Evolutionary conservation across 2,888 invertebrate species (phyloP).

Genomic region (Andrena hattorfiana): DNA sequence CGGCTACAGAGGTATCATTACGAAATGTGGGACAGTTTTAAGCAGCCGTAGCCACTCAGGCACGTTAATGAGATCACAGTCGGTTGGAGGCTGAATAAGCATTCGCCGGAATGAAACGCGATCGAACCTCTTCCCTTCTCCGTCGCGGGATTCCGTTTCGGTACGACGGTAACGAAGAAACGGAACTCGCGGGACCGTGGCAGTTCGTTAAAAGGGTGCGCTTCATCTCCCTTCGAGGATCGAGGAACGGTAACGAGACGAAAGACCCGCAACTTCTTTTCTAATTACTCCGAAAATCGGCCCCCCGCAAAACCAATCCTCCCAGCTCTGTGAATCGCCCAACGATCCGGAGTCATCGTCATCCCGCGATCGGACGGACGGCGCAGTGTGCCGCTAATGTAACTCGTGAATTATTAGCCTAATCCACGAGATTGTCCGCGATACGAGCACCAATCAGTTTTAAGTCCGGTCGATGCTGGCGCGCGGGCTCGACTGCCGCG

Average conservation of each 20-base stretch:
- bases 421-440: constrained; percentile 29
- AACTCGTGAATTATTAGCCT: constrained; percentile 36
- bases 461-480: neutral
- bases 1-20: constrained; percentile 67
- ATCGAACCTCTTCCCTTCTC: constrained; percentile 38
- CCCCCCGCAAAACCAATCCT: neutral
- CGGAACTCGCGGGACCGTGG: constrained; percentile 25
- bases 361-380: constrained; percentile 28
- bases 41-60: constrained; percentile 60
- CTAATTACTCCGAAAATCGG: constrained; percentile 66
- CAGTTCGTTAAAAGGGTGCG: constrained; percentile 77
- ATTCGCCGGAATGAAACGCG: constrained; percentile 44
- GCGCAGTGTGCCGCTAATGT: constrained; percentile 8
- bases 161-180: constrained; percentile 46
- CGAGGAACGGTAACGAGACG: constrained; percentile 58
- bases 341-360: constrained; percentile 17
- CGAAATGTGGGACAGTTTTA: constrained; percentile 70
- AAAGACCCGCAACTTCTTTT: constrained; percentile 56
- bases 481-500: neutral
- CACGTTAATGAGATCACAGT: constrained; percentile 74
- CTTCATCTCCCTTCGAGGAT: constrained; percentile 63
- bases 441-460: constrained; percentile 7
- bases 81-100: constrained; percentile 60
- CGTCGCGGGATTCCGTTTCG: constrained; percentile 23
- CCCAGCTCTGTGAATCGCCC: neutral